Evolutionary conservation across 1,140 invertebrate genomes (phyloP).

Genomic region (Cotesia vestalis): DNA sequence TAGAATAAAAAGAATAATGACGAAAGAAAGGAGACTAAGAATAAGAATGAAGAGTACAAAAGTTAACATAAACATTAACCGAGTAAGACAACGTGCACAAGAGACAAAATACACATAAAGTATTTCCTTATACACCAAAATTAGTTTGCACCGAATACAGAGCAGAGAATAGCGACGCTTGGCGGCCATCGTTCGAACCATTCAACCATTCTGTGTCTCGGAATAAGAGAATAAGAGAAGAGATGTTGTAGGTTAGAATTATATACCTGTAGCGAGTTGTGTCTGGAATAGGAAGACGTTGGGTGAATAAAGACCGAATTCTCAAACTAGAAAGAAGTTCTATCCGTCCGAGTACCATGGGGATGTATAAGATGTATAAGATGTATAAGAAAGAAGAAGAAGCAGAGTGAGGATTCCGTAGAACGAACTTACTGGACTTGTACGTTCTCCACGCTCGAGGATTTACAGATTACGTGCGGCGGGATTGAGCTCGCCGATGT

Average conservation of each 20-base stretch:
- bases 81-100: conserved; percentile 5
- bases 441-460: conserved; percentile 53
- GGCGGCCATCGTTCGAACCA: too few species aligned
- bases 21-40: conserved; percentile 11
- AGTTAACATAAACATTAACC: conserved; percentile 17
- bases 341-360: conserved; percentile 32
- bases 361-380: conserved; percentile 17
- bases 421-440: conserved; percentile 60
- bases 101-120: too few species aligned
- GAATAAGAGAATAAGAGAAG: not conserved
- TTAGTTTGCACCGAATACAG: too few species aligned
- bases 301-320: conserved; percentile 25
- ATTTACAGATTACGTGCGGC: conserved; percentile 61
- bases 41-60: conserved; percentile 28
- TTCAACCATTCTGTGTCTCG: too few species aligned
- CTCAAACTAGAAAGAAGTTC: conserved; percentile 20
- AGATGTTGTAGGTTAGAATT: not conserved
- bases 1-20: conserved; percentile 6
- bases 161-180: too few species aligned
- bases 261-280: too few species aligned
- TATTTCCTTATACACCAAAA: too few species aligned
- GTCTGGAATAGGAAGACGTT: not conserved
- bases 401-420: conserved; percentile 50
- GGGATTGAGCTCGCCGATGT: conserved; percentile 47
- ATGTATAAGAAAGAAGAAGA: too few species aligned